Evolutionary conservation across 2,797 vertebrate species (phyloP), one percentile per base, ranked within the genome.

Genomic region (Pterois miles): DNA sequence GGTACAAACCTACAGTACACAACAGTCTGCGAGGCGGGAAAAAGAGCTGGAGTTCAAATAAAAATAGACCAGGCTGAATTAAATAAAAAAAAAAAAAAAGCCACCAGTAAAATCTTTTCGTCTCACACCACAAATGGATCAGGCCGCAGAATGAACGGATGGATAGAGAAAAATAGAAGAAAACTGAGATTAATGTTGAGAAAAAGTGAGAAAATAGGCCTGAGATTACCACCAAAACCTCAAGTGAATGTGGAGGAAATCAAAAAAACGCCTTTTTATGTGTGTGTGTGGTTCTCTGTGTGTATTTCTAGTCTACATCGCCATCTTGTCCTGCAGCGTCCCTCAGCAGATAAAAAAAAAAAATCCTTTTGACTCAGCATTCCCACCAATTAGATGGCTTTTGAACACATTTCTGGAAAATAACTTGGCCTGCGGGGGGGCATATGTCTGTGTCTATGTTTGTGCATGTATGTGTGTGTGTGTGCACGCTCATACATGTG

Each of bases 391-490:
- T 87, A 83, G 63, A 79, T 50, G 60, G 69, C 71, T 87, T 83
- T 90, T 80, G 89, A 89, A 88, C 76, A 88, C 81, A 88, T 81
- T 78, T 84, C 59, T 91, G 88, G 82, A 89, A 87, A 91, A 87
- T 82, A 65, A 60, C 79, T 76, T 40, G 40, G 74, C 72, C 82
- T 72, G 64, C 66, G 62, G 83, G 84, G 70, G 69, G 65, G 70
- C 64, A 36, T 34, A 50, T 22, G 69, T 76, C 38, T 79, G 53
- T 67, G 78, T 78, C 71, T 81, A n/a, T 69, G 65, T 66, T 18
- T 74, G 67, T 52, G 71, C n/a, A n/a, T 71, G 64, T 74, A 52
- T 43, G 58, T 52, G 71, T 58, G 34, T 58, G 46, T 58, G 36
- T 33, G 50, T 56, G 33, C 33, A 14, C 34, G 20, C 36, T 50